Evolutionary conservation across 2,113 vertebrate species (phyloP).

Genomic region (Tinamus guttatus): DNA sequence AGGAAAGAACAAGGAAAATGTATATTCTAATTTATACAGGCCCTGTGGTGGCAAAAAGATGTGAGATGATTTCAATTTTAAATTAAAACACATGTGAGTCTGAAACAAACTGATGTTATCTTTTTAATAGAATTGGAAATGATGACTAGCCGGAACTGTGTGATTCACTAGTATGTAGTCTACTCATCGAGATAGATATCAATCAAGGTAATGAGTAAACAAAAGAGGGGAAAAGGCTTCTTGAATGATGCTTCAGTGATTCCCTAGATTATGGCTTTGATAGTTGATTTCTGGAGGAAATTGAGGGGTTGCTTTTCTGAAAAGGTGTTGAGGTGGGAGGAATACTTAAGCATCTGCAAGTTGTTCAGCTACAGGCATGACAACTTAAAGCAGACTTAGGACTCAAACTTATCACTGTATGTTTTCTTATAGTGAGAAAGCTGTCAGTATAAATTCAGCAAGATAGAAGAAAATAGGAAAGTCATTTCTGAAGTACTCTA

Average conservation of each 20-base stretch:
- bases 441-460: conserved; percentile 19
- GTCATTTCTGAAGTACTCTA: background rate
- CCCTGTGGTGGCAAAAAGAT: background rate
- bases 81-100: conserved; percentile 2
- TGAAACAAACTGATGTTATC: background rate
- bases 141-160: background rate
- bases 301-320: background rate
- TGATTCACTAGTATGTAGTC: background rate
- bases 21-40: background rate
- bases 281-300: background rate
- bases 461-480: background rate
- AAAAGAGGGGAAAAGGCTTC: background rate
- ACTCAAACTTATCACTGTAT: background rate
- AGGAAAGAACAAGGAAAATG: background rate
- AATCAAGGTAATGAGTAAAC: background rate
- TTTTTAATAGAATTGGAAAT: background rate
- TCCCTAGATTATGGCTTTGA: background rate
- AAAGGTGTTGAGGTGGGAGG: background rate
- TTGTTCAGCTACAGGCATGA: background rate
- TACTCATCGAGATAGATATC: background rate
- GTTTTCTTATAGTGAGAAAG: background rate
- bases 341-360: background rate
- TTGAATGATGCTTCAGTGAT: background rate
- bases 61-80: conserved; percentile 12
- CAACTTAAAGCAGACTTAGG: background rate